Percentiles rank a stretch among this genome's conserved stretches.
These are phyloP conservation scores for Salvelinus alpinus DNA, from an alignment of 2,113 vertebrate species.

Conservation along the genomic window DNA sequence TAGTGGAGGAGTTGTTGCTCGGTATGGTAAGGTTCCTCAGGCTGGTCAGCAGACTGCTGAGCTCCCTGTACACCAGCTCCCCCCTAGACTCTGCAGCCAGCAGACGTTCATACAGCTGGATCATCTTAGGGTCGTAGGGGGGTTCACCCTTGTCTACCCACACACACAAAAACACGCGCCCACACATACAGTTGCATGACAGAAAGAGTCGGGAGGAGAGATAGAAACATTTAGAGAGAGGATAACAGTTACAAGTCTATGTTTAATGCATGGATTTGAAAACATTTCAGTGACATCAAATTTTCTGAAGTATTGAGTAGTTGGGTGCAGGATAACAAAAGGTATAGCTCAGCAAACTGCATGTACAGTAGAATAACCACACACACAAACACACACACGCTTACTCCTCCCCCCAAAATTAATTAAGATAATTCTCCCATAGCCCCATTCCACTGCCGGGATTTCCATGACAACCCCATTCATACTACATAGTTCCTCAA, in stretches of 20 bases:
- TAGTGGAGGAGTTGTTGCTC: slow-evolving; percentile 6
- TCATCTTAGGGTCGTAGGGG: slow-evolving; percentile 50
- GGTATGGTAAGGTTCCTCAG: slow-evolving; percentile 53
- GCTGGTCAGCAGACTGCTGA: slow-evolving; percentile 62
- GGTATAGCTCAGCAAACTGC: too few species aligned
- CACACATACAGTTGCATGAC: not conserved
- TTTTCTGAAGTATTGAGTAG: too few species aligned
- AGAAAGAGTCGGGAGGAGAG: not conserved
- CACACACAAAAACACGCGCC: not conserved
- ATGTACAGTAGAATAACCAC: too few species aligned
- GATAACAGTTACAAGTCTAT: too few species aligned
- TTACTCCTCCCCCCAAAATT: not conserved
- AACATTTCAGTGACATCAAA: too few species aligned
- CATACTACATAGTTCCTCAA: not conserved
- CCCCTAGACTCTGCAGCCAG: slow-evolving; percentile 68
- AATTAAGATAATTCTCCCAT: not conserved
- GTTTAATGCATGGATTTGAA: too few species aligned
- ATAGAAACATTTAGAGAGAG: too few species aligned
- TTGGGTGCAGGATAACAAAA: too few species aligned
- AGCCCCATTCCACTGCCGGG: not conserved
- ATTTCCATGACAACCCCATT: not conserved
- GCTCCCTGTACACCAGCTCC: slow-evolving; percentile 54
- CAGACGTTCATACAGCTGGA: slow-evolving; percentile 69
- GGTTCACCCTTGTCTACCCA: not conserved
- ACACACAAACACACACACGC: too few species aligned